Evolutionary conservation across 2,113 vertebrate species (phyloP).

Genomic region (Cyanoliseus patagonus): DNA sequence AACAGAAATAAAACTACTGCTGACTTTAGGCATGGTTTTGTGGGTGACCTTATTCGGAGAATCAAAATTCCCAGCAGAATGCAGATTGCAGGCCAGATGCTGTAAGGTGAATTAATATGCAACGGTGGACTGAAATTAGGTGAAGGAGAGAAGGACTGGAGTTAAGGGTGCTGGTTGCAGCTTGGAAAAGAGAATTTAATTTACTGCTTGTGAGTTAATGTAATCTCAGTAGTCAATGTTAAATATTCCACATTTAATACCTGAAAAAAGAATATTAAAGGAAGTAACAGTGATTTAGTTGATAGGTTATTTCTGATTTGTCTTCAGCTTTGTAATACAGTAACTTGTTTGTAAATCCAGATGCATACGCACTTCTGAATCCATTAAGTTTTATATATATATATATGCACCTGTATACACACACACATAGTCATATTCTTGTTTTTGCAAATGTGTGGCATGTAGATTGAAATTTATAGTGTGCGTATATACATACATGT

Average conservation of each 20-base stretch:
- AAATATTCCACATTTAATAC: neutral
- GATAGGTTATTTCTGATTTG: neutral
- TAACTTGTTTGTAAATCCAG: neutral
- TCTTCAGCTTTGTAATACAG: neutral
- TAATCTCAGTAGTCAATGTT: neutral
- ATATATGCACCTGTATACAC: neutral
- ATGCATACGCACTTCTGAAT: neutral
- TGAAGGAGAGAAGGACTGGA: neutral
- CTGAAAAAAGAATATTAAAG: neutral
- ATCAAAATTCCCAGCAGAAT: neutral
- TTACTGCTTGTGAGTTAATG: neutral
- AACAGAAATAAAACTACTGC: constrained; percentile 1
- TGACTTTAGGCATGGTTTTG: neutral
- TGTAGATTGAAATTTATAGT: neutral
- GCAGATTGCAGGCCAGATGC: neutral
- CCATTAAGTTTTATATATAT: neutral
- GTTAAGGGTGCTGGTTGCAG: neutral
- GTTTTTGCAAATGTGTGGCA: neutral
- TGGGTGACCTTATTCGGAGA: neutral
- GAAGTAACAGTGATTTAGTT: neutral
- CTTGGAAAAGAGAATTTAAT: neutral
- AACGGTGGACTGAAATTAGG: neutral
- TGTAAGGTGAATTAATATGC: neutral
- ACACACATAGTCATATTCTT: neutral
- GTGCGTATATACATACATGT: neutral